Evolutionary conservation across 2,888 invertebrate genomes (phyloP).

Genomic region (Nemapogon koenigi): DNA sequence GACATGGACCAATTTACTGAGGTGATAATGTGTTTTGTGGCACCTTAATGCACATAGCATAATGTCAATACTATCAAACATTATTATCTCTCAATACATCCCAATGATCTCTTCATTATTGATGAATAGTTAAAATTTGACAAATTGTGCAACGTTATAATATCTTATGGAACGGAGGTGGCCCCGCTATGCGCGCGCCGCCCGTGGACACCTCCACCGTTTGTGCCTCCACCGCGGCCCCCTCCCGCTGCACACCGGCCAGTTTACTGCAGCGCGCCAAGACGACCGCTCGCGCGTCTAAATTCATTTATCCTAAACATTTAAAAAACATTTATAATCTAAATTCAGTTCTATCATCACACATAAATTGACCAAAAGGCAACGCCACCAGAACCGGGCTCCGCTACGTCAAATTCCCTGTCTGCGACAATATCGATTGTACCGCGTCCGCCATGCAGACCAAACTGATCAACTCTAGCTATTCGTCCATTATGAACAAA

Average conservation of each 20-base stretch:
- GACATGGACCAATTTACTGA: too few relatives aligned
- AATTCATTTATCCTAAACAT: not conserved
- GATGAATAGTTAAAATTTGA: too few relatives aligned
- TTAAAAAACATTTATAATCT: too few relatives aligned
- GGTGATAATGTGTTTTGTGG: too few relatives aligned
- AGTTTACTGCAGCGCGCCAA: conserved; percentile 62
- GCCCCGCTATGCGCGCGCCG: conserved; percentile 16
- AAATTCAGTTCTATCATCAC: too few relatives aligned
- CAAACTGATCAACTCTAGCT: conserved; percentile 66
- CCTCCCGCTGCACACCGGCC: conserved; percentile 40
- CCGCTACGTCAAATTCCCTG: not conserved
- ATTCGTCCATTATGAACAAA: conserved; percentile 69
- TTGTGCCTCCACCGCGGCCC: conserved; percentile 35
- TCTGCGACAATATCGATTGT: conserved; percentile 9
- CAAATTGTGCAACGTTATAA: too few relatives aligned
- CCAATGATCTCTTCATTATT: too few relatives aligned
- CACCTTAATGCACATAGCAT: too few relatives aligned
- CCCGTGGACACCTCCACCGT: conserved; percentile 52
- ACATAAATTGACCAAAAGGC: not conserved
- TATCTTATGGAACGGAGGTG: conserved; percentile 46
- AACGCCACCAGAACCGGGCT: not conserved
- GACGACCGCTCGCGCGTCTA: conserved; percentile 44
- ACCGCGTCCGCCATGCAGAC: conserved; percentile 56
- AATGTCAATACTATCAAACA: too few relatives aligned
- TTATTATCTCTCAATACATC: too few relatives aligned